Evolutionary conservation across 2,888 invertebrate genomes (phyloP).

Genomic region (Calameuta filiformis): DNA sequence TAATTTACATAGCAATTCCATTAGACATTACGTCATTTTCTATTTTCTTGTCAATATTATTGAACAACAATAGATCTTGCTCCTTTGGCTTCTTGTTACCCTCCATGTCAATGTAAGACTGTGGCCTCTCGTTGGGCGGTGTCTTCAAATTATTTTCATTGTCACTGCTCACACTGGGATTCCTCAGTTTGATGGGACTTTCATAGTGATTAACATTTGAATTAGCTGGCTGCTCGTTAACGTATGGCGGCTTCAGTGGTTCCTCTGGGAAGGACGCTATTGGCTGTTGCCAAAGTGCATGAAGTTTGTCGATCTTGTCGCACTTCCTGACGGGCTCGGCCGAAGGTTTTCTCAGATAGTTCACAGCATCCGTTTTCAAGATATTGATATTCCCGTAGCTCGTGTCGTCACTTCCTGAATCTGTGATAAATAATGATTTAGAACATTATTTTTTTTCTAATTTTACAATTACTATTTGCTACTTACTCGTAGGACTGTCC

Average conservation of each 20-base stretch:
- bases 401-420: conserved; percentile 34
- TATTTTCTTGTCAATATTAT: conserved; percentile 32
- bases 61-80: conserved; percentile 47
- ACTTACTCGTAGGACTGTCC: conserved; percentile 53
- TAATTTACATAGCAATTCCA: conserved; percentile 18
- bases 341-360: conserved; percentile 56
- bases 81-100: conserved; percentile 39
- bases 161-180: conserved; percentile 49
- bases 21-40: conserved; percentile 22
- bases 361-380: conserved; percentile 52
- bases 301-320: conserved; percentile 59
- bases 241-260: conserved; percentile 42
- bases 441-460: neutral
- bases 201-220: conserved; percentile 51
- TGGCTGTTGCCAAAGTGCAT: conserved; percentile 55
- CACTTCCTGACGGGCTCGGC: conserved; percentile 54
- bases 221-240: conserved; percentile 48
- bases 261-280: conserved; percentile 44
- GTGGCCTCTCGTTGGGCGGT: conserved; percentile 44
- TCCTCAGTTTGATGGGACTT: conserved; percentile 56
- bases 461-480: neutral
- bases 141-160: conserved; percentile 55
- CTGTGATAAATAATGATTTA: conserved; percentile 11
- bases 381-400: conserved; percentile 34
- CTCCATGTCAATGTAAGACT: conserved; percentile 62